A percentile compares a stretch with the other conserved stretches of the same genome.
Conservation (phyloP, 2,888 invertebrate species). For the Drosophila bunnanda region DNA sequence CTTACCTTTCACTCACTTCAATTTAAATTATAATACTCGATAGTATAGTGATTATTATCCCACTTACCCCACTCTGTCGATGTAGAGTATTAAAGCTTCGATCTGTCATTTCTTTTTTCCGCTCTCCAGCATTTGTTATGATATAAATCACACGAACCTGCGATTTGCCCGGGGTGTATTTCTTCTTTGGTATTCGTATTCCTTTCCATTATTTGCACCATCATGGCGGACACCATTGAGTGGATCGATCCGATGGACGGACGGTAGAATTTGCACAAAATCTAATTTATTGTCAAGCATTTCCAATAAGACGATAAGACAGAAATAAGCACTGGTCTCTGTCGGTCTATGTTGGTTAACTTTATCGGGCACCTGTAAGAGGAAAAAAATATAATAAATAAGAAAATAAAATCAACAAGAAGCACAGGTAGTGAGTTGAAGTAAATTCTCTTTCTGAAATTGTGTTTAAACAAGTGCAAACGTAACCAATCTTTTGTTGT, state of each 20-base stretch:
- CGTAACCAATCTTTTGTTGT: slow-evolving; percentile 69
- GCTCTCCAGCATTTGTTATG: slow-evolving; percentile 30
- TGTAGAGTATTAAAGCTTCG: slow-evolving; percentile 20
- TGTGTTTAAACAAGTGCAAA: slow-evolving; percentile 73
- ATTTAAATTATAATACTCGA: neutral
- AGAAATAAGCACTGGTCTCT: slow-evolving; percentile 30
- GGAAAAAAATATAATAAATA: slow-evolving; percentile 24
- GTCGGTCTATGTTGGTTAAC: slow-evolving; percentile 47
- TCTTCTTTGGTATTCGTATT: slow-evolving; percentile 33
- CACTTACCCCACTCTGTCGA: no score
- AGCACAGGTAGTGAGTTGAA: slow-evolving; percentile 16
- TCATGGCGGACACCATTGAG: slow-evolving; percentile 58
- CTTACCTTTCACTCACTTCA: neutral
- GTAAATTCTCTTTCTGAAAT: slow-evolving; percentile 40
- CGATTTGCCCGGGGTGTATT: slow-evolving; percentile 39
- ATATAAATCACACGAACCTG: slow-evolving; percentile 66
- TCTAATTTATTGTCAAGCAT: slow-evolving; percentile 77
- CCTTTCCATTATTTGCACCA: slow-evolving; percentile 38
- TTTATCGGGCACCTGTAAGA: slow-evolving; percentile 69
- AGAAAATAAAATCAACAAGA: slow-evolving; percentile 27
- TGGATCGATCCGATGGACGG: slow-evolving; percentile 48
- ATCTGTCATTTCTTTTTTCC: slow-evolving; percentile 3
- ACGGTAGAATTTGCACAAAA: slow-evolving; percentile 69
- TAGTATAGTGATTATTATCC: neutral
- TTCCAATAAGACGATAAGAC: slow-evolving; percentile 65